phyloP scores from a whole-genome alignment of 2,888 invertebrate species.

The Arrhopalites spinosus region DNA sequence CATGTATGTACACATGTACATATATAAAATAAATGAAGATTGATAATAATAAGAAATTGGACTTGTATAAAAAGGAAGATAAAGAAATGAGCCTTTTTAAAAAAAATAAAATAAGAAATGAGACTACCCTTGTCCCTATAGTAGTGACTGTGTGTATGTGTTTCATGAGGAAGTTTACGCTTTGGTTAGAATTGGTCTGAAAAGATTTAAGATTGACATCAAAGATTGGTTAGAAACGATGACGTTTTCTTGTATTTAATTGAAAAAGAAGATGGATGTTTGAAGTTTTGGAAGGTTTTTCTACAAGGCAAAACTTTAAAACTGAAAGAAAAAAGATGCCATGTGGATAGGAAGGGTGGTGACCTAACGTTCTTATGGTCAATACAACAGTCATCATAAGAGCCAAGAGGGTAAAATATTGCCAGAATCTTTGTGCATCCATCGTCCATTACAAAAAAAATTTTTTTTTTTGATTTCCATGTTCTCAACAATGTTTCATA shows the following conservation, averaged over 20 bases:
- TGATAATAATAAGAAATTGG: too few relatives aligned
- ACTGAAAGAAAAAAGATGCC: slow-evolving; percentile 8
- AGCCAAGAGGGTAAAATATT: slow-evolving; percentile 9
- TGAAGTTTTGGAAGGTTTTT: slow-evolving; percentile 20
- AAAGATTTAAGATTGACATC: slow-evolving; percentile 18
- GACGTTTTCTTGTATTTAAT: slow-evolving; percentile 20
- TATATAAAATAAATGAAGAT: too few relatives aligned
- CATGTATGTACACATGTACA: too few relatives aligned
- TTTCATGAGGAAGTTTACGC: neutral
- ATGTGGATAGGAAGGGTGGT: slow-evolving; percentile 26
- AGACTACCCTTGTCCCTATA: too few relatives aligned
- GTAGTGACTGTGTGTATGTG: neutral
- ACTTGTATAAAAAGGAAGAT: too few relatives aligned
- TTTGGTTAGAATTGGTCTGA: neutral
- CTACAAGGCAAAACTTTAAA: neutral
- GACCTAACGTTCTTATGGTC: slow-evolving; percentile 27
- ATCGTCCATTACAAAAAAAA: neutral
- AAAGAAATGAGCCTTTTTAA: too few relatives aligned
- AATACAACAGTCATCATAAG: slow-evolving; percentile 18
- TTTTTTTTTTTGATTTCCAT: neutral
- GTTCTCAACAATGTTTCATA: slow-evolving; percentile 5
- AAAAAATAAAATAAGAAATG: too few relatives aligned
- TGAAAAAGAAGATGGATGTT: slow-evolving; percentile 31
- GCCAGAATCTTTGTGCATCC: slow-evolving; percentile 8
- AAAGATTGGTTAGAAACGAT: slow-evolving; percentile 21